Base-by-base conservation (phyloP, 2,113 vertebrate species). In the Lanius collurio region DNA sequence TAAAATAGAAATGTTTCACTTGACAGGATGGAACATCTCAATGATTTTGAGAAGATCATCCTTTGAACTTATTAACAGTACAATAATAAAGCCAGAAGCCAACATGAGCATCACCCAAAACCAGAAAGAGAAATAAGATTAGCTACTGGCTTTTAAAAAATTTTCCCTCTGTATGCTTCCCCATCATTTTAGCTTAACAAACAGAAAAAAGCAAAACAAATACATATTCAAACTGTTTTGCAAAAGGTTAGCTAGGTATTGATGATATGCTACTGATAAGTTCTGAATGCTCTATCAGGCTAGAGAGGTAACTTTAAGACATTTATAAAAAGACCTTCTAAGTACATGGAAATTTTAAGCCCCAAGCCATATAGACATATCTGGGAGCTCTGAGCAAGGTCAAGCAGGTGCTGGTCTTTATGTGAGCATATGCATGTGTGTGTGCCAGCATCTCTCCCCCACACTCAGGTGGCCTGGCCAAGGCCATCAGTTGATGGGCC, bases 1-100 rank as follows among this genome's bases (percentile, higher is more conserved):
- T 44, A 96, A 95, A 95, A 94, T 65, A 96, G 93, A 97, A 95
- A 50, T 31, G 83, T 41, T 96, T 95, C 77, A 59, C 81, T 94
- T 80, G 59, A 92, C 10, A 4, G 59, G 88, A 91, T 22, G 80
- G 73, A 95, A 92, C 59, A 60, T 82, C 91, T 93, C 78, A 90
- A 53, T 50, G 70, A 92, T 81, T 95, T 84, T 67, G 89, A 93
- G 55, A 93, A 53, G 37, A 82, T 76, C 35, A 65, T 73, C 82
- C 68, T 94, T 93, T 80, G 81, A 86, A 41, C 55, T 59, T 81
- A 79, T 10, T 74, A 91, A 63, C 50, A 60, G 79, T 15, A 79
- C 22, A 70, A 80, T 20, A 87, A 83, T 39, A 70, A 85, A 89
- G 42, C n/a, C 87, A 69, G 68, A 67, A 83, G 67, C 55, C 69